Evolutionary conservation across 2,113 vertebrate genomes (phyloP).

Genomic region (Chamaea fasciata): DNA sequence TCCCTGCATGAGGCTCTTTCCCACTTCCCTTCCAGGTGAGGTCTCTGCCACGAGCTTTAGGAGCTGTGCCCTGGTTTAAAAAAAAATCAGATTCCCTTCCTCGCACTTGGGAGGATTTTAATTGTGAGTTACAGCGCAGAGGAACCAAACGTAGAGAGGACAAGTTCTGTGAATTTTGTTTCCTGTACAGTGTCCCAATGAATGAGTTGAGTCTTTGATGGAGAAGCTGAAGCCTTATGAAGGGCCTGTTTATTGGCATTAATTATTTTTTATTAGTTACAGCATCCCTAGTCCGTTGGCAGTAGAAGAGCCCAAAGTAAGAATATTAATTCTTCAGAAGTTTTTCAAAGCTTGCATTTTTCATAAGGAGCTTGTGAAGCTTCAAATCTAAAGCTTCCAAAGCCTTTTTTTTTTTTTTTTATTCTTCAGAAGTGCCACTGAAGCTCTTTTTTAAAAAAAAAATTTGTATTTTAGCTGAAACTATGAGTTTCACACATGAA

Average conservation of each 20-base stretch:
- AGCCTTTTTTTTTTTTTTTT: constrained; percentile 28
- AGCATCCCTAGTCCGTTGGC: constrained; percentile 47
- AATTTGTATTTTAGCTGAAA: constrained; percentile 48
- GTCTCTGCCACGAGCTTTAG: background rate
- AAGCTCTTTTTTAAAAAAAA: constrained; percentile 12
- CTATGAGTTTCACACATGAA: constrained; percentile 11
- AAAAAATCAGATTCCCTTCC: background rate
- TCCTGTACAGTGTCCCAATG: background rate
- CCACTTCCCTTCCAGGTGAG: background rate
- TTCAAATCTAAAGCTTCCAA: constrained; percentile 64
- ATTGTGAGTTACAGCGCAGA: background rate
- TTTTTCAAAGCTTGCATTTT: constrained; percentile 70
- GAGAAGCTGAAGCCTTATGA: constrained; percentile 38
- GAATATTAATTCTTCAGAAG: constrained; percentile 67
- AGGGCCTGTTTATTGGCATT: constrained; percentile 65
- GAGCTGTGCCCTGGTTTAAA: background rate
- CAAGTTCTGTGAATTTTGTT: background rate
- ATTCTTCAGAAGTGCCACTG: constrained; percentile 60
- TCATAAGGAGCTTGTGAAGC: constrained; percentile 67
- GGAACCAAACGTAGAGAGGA: background rate
- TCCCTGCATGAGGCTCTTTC: accelerated
- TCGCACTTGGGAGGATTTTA: accelerated
- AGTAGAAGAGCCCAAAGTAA: constrained; percentile 60
- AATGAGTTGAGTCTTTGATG: constrained; percentile 44
- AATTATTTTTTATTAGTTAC: constrained; percentile 68